Evolutionary conservation across 92 coral and sea anemone species (phyloP), one percentile per base, ranked within the genome.

Genomic region (Nematostella vectensis): DNA sequence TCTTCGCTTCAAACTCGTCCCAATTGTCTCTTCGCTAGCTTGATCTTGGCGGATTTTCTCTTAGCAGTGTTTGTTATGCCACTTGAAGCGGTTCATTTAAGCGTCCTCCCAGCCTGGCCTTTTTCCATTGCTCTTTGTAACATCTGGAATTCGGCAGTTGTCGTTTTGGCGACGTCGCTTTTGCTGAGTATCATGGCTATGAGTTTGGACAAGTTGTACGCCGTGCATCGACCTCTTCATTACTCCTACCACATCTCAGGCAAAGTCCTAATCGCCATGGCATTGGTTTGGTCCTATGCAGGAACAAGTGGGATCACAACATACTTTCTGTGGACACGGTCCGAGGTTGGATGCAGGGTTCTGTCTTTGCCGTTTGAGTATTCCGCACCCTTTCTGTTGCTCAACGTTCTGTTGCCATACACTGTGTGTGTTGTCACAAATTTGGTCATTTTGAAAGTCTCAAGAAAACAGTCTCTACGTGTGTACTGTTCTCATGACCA

Each of bases 41-140:
- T 73, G 2, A 67, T 42, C 19, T 62, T 74, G 6, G 28, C 80
- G 30, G 80, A 73, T 38, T 24, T 73, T 27, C 21, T 65, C 11
- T 17, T 24, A 2, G 74, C 74, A 15, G 16, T 45, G 4, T 27
- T 65, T 13, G 67, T 57, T 1, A 65, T 73, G 68, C 73, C 80
- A 13, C 12, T 48, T 1, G 80, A 73, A 25, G 33, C 58, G 47
- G 74, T 73, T n/a, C 66, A 29, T 25, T 36, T 73, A 18, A 38
- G 56, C 12, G 6, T 40, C 28, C 50, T 65, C 43, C 74, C 67
- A 24, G n/a, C 22, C 43, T 73, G 80, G 80, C 80, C 80, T 27
- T 57, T 73, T 65, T 61, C 66, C 54, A 43, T 22, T 50, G 36
- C 36, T 0, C 42, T 58, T 0, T 73, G 80, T 61, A 65, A 58